phyloP scores from a whole-genome alignment of 1,140 invertebrate species.

The Pachyrhynchus sulphureomaculatus region DNA sequence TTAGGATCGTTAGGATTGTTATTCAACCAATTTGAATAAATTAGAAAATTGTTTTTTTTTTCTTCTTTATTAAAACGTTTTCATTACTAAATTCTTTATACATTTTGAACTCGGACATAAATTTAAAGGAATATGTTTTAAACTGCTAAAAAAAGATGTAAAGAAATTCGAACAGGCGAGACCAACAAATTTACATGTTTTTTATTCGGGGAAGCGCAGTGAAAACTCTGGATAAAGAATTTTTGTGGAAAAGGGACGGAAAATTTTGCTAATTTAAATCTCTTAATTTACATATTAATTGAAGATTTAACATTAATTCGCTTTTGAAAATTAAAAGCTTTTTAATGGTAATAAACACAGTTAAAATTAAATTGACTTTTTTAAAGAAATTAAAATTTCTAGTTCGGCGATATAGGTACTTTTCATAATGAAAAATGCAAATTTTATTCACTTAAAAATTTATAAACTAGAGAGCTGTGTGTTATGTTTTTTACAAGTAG shows the following conservation, averaged over 20 bases:
- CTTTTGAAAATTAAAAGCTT: constrained; percentile 7
- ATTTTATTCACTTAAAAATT: not conserved
- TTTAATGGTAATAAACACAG: constrained; percentile 16
- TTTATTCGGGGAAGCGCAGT: constrained; percentile 11
- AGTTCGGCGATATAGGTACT: not conserved
- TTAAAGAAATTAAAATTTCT: constrained; percentile 1
- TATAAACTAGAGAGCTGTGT: not conserved
- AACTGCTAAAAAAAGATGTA: too few species aligned
- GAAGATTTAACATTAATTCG: constrained; percentile 13
- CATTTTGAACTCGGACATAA: not conserved
- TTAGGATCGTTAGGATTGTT: too few species aligned
- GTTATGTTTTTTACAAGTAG: too few species aligned
- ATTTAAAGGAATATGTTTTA: too few species aligned
- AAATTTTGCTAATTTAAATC: constrained; percentile 16
- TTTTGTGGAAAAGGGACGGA: not conserved
- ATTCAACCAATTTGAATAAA: too few species aligned
- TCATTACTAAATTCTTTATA: not conserved
- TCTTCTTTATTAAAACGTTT: not conserved
- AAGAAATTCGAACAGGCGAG: not conserved
- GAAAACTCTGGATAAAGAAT: constrained; percentile 10
- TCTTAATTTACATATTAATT: constrained; percentile 22
- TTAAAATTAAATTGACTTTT: constrained; percentile 7
- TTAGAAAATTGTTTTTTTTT: too few species aligned
- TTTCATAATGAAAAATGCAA: not conserved
- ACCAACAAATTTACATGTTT: constrained; percentile 15